phyloP scores from a whole-genome alignment of 2,797 vertebrate genomes.

The Hypotaenidia philippensis region DNA sequence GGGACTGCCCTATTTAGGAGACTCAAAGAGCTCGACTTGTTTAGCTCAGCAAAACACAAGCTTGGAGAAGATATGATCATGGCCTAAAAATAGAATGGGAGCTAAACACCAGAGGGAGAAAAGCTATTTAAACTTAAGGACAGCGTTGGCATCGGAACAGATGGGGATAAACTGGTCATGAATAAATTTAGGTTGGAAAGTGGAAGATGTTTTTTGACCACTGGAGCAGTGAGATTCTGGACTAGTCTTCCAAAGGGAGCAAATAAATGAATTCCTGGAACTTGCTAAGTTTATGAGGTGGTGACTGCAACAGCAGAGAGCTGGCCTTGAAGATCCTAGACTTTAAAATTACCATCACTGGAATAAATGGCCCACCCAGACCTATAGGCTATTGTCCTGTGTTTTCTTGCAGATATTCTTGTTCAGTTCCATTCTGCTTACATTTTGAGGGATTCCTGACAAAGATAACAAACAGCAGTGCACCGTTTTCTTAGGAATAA shows the following conservation, averaged over 20 bases:
- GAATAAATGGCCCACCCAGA: background rate
- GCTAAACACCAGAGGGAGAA: background rate
- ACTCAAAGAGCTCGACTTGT: background rate
- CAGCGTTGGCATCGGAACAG: background rate
- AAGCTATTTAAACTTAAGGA: constrained; percentile 29
- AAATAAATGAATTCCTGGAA: constrained; percentile 41
- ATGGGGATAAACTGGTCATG: constrained; percentile 43
- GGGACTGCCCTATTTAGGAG: background rate
- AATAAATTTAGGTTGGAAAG: constrained; percentile 55
- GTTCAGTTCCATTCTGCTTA: background rate
- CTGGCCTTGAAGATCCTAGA: background rate
- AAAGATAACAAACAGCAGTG: background rate
- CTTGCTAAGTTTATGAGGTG: constrained; percentile 47
- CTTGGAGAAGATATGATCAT: background rate
- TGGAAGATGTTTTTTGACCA: constrained; percentile 14
- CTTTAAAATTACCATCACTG: background rate
- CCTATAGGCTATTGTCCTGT: background rate
- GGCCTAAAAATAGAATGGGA: background rate
- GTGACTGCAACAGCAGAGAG: constrained; percentile 12
- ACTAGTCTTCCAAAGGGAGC: constrained; percentile 8
- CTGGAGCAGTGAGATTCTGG: background rate
- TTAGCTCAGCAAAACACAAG: constrained; percentile 26
- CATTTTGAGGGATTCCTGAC: background rate
- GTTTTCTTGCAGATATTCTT: background rate
- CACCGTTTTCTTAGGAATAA: background rate